Conservation (phyloP, 2,797 vertebrate species). For the Acanthiza pusilla region DNA sequence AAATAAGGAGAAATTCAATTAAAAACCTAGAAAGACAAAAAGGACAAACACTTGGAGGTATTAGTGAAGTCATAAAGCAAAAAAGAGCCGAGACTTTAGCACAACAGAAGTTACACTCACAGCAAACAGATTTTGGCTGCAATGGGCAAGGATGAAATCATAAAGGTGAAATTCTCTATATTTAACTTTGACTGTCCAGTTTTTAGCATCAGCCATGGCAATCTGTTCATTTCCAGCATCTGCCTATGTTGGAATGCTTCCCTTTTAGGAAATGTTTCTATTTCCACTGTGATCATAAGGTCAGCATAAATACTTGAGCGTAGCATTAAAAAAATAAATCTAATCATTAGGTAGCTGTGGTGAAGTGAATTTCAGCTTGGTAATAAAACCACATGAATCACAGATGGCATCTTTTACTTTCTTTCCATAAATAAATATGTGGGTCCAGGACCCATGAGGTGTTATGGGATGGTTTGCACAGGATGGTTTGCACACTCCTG, state of each 20-base stretch:
- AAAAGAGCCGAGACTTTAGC: not conserved
- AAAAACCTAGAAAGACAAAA: not conserved
- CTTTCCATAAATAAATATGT: not conserved
- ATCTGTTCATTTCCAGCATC: not conserved
- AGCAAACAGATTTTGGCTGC: not conserved
- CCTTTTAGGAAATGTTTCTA: not conserved
- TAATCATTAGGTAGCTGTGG: rapidly evolving
- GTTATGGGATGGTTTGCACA: rapidly evolving
- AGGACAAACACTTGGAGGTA: not conserved
- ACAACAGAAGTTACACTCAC: not conserved
- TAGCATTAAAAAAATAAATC: not conserved
- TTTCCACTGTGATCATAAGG: not conserved
- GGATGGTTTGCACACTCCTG: not conserved
- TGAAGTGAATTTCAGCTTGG: not conserved
- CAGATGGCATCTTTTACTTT: not conserved
- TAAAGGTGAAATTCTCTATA: not conserved
- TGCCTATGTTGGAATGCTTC: not conserved
- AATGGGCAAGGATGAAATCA: not conserved
- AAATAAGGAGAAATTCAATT: not conserved
- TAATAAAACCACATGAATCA: not conserved
- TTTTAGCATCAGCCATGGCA: not conserved
- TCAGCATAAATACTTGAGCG: not conserved
- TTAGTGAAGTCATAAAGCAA: not conserved
- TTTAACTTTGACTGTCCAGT: not conserved
- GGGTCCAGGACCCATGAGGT: rapidly evolving